Evolutionary conservation across 2,113 vertebrate species (phyloP), one percentile per base, ranked within the genome.

Genomic region (Cercocebus atys): DNA sequence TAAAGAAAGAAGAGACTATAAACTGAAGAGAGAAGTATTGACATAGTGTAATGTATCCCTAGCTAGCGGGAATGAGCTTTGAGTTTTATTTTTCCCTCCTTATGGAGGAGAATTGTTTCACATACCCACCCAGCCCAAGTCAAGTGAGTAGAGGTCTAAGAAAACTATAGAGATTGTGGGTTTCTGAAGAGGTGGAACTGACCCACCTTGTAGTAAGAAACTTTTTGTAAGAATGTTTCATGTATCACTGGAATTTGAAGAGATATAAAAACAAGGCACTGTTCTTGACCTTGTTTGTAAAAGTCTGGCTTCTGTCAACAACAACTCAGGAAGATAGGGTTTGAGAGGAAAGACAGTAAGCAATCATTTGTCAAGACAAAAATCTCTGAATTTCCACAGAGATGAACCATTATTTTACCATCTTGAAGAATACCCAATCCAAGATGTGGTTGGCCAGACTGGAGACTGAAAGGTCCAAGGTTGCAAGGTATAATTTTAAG

Each of bases 181-280:
- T 94, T 94, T 94, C 87, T 90, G 43, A 76, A 57, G 27, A 73
- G 27, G 40, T 94, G 10, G 59, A 87, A 82, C 38, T 81, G 57
- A 70, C 3, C 23, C 27, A 81, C 7, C 8, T 30, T 55, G 30
- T 57, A 30, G 4, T 87, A 45, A 75, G 57, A 55, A 76, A 59
- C 11, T 68, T 95, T 61, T 68, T 83, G 27, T 52, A 82, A 59
- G 20, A 89, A 4, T 14, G 38, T 88, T 89, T 59, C 40, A 6
- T 22, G 8, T n/a, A 40, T 68, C 16, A 78, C 57, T 81, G 30
- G 17, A 81, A 87, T 55, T 92, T 92, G 78, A 66, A 92, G 57
- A 66, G 38, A n/a, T 25, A 23, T 11, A 57, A 72, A 40, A 66
- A 81, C 38, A 73, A 66, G 38, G 40, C 2, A 30, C 4, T 17